Base-by-base conservation (phyloP, 2,113 vertebrate genomes). In the Bambusicola thoracicus region DNA sequence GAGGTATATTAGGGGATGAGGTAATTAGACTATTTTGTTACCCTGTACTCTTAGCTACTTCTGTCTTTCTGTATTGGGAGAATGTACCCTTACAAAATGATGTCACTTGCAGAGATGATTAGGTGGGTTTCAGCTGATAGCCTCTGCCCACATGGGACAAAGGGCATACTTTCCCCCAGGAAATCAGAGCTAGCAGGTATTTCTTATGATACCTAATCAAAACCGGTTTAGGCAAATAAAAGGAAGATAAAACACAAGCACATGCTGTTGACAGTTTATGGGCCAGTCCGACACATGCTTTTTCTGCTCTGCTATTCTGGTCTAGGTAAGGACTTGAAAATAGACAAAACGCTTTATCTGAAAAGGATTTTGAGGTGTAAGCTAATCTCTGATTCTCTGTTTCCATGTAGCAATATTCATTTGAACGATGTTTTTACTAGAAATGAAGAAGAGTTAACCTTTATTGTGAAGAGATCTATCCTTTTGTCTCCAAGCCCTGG, bases 191-290 rank as follows among this genome's bases (percentile, higher is more conserved):
- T 67, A 81, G 68, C 87, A 75, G 46, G 94, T 92, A 87, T 12
- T 91, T 65, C 43, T 89, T 87, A 43, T 36, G 51, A 68, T 43
- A 83, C 80, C 87, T 91, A 83, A 83, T 91, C 67, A 92, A 95
- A 93, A 80, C 22, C 85, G 75, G 92, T 92, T 94, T 85, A 92
- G 80, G 87, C 61, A 82, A 78, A 69, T 59, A 87, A 82, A 82
- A 74, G 63, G 34, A 90, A 72, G 85, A 90, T 73, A 92, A 81
- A 94, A 76, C 36, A 66, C 55, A 83, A 82, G 74, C 85, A 59
- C 34, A 32, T 55, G 43, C 30, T 36, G n/a, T n/a, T n/a, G n/a
- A n/a, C n/a, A n/a, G n/a, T n/a, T n/a, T n/a, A n/a, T n/a, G n/a
- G n/a, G n/a, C n/a, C n/a, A n/a, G n/a, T n/a, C n/a, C n/a, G n/a